These are phyloP conservation scores for Toxostoma redivivum DNA, from an alignment of 2,113 vertebrate species.

Conservation along the genomic window DNA sequence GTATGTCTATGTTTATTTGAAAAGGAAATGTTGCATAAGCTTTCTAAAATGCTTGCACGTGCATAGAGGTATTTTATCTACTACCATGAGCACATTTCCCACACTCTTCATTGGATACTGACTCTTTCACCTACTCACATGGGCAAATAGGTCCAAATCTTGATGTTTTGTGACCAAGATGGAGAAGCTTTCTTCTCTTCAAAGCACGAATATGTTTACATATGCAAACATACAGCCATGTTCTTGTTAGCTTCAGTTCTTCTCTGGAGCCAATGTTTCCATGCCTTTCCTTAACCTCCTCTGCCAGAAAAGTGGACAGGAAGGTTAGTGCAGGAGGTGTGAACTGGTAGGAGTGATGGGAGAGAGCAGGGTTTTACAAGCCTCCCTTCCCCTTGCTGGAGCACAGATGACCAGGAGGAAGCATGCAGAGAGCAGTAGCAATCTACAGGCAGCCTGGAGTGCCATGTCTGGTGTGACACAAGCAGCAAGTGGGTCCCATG, in stretches of 20 bases:
- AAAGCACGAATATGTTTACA: neutral
- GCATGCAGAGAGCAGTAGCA: neutral
- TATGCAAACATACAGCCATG: neutral
- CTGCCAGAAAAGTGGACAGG: neutral
- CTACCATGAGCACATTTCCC: constrained; percentile 4
- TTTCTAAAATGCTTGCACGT: neutral
- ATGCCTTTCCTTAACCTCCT: constrained; percentile 2
- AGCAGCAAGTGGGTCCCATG: neutral
- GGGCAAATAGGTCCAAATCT: constrained; percentile 35
- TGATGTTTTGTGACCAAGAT: neutral
- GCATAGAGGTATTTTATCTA: constrained; percentile 44
- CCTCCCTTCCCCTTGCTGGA: neutral
- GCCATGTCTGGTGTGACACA: neutral
- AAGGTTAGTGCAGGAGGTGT: neutral
- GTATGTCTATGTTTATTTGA: constrained; percentile 44
- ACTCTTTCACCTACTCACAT: constrained; percentile 3
- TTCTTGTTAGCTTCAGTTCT: constrained; percentile 41
- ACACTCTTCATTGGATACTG: neutral
- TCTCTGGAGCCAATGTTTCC: constrained; percentile 1
- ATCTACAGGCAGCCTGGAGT: neutral
- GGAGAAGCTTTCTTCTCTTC: neutral
- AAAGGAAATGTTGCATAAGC: constrained; percentile 50
- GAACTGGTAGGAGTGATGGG: constrained; percentile 11
- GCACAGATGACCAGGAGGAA: neutral
- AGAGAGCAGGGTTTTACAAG: constrained; percentile 47